Evolutionary conservation across 2,113 vertebrate genomes (phyloP), one percentile per base, ranked within the genome.

Genomic region (Vidua macroura): DNA sequence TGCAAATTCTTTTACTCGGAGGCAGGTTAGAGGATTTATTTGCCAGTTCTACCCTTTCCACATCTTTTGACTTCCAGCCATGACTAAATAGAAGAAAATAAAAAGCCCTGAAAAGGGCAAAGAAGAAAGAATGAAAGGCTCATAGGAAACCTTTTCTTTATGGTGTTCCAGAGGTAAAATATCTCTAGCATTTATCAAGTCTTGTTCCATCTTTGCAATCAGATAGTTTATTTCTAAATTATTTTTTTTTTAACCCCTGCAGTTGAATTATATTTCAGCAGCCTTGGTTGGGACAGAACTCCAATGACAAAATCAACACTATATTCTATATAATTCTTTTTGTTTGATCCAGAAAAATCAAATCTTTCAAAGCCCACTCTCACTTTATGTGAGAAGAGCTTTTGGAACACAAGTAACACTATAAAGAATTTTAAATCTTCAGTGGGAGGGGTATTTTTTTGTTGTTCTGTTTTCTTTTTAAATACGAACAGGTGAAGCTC

Each of bases 71-170:
- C 64, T 88, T 90, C 58, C 68, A 81, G 82, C 41, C 82, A 56
- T 91, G 53, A 46, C 63, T 63, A 64, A 91, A 74, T 6, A 60
- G 31, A 78, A 75, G 28, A 75, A 78, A 94, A 90, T 83, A 74
- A 93, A 95, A 95, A 74, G 6, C 22, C 35, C 10, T 78, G 44
- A 59, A 90, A 95, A 97, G 75, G 39, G 60, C 59, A 95, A 90
- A 83, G 44, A 23, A 90, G 60, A 70, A 88, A 59, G 68, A 93
- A 88, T 60, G 52, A 74, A 90, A 88, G 35, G 23, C 7, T 86
- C 25, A 35, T 12, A 88, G 41, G 41, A 94, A 95, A 64, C 27
- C 35, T 92, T 87, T 77, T 83, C 33, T 72, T 92, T 91, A 62
- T 84, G 12, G 53, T 79, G 41, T 91, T 90, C 37, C 46, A 75